Conservation (phyloP, 2,113 vertebrate genomes). For the Clarias magur region DNA sequence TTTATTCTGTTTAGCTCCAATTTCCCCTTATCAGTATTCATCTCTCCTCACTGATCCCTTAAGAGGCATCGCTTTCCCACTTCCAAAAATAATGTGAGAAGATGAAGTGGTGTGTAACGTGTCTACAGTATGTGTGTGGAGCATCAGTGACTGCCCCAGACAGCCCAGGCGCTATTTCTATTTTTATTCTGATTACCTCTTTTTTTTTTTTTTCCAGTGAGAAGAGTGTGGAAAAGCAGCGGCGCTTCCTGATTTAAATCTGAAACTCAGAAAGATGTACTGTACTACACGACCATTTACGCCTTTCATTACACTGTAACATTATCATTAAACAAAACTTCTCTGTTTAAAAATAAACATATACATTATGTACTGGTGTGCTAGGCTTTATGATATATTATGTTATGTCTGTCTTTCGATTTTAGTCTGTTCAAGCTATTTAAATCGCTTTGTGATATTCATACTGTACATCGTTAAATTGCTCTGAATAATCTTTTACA, state of each 20-base stretch:
- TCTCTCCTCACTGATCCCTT: background rate
- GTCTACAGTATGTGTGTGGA: background rate
- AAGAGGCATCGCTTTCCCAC: background rate
- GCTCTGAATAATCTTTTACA: background rate
- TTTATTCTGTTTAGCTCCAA: constrained; percentile 5
- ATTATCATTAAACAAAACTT: background rate
- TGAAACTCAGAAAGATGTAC: constrained; percentile 36
- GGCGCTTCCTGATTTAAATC: background rate
- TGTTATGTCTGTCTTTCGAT: background rate
- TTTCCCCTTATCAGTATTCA: background rate
- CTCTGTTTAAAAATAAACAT: background rate
- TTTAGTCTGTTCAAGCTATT: background rate
- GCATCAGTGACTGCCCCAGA: constrained; percentile 3
- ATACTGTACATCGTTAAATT: background rate
- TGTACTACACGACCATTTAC: constrained; percentile 14
- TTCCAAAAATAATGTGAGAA: background rate
- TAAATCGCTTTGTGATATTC: background rate
- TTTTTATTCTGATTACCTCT: background rate
- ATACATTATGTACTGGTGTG: background rate
- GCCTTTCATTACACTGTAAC: constrained; percentile 22
- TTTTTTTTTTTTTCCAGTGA: background rate
- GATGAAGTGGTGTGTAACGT: background rate
- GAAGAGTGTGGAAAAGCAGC: background rate
- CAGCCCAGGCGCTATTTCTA: background rate
- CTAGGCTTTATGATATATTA: background rate